These are phyloP conservation scores for Campoplex capitator DNA, from an alignment of 2,888 invertebrate species.

Conservation along the genomic window DNA sequence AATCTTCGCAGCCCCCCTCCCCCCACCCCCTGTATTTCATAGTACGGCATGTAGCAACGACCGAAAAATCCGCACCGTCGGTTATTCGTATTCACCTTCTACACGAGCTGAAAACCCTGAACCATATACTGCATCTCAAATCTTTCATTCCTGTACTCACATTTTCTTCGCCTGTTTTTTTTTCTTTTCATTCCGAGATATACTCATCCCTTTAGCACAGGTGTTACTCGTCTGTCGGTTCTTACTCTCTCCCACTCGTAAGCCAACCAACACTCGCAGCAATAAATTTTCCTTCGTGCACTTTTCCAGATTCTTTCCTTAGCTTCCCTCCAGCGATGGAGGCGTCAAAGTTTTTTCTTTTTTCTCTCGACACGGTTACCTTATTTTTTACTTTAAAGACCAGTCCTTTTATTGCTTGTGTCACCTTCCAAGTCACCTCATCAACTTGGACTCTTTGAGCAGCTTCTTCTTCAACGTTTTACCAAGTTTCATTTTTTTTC, in stretches of 20 bases:
- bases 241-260: not conserved
- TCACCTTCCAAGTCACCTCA: not conserved
- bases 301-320: not conserved
- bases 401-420: not conserved
- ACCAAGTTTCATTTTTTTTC: not conserved
- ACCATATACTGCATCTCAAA: constrained; percentile 22
- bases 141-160: constrained; percentile 52
- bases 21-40: not conserved
- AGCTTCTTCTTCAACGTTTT: constrained; percentile 2
- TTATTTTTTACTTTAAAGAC: not conserved
- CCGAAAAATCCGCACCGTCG: constrained; percentile 33
- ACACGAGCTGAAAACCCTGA: not conserved
- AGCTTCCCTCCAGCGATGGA: not conserved
- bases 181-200: constrained; percentile 1
- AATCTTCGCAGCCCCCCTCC: constrained; percentile 16
- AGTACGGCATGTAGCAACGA: constrained; percentile 17
- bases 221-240: not conserved
- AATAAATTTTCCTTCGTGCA: not conserved
- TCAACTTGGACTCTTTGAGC: not conserved
- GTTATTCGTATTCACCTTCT: constrained; percentile 36
- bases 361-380: not conserved
- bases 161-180: constrained; percentile 32
- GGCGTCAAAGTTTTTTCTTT: not conserved
- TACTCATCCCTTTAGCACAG: constrained; percentile 27
- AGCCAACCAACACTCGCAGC: not conserved